Evolutionary conservation across 2,113 vertebrate species (phyloP).

Genomic region (Sardina pilchardus): DNA sequence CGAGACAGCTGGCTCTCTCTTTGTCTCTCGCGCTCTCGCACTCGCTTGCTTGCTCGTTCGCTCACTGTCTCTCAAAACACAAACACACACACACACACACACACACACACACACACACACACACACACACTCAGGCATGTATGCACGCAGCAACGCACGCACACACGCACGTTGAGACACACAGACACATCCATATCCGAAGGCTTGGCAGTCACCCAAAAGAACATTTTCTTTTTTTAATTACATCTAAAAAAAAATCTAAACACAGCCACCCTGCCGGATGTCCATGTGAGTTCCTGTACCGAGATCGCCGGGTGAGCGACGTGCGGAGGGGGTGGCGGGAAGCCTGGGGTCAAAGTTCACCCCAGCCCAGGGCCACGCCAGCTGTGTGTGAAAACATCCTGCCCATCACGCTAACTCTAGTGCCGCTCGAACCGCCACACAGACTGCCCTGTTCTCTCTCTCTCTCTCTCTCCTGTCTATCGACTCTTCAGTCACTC

Average conservation of each 20-base stretch:
- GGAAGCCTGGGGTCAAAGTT: background rate
- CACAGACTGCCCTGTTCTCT: too few relatives aligned
- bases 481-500: too few relatives aligned
- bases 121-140: slow-evolving; percentile 4
- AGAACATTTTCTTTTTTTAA: background rate
- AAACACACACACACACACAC: background rate
- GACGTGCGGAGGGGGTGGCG: background rate
- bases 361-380: background rate
- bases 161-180: background rate
- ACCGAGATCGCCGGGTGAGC: too few relatives aligned
- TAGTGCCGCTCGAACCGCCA: background rate
- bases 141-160: too few relatives aligned
- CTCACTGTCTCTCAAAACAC: background rate
- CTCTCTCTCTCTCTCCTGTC: too few relatives aligned
- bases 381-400: background rate
- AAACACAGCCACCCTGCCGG: background rate
- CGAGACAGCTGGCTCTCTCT: background rate
- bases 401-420: background rate
- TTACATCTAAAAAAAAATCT: background rate
- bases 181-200: background rate
- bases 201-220: background rate
- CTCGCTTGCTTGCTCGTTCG: background rate
- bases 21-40: too few relatives aligned
- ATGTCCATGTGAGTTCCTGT: background rate
- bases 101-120: background rate